Evolutionary conservation across 2,888 invertebrate genomes (phyloP), one percentile per base, ranked within the genome.

Genomic region (Rutpela maculata): DNA sequence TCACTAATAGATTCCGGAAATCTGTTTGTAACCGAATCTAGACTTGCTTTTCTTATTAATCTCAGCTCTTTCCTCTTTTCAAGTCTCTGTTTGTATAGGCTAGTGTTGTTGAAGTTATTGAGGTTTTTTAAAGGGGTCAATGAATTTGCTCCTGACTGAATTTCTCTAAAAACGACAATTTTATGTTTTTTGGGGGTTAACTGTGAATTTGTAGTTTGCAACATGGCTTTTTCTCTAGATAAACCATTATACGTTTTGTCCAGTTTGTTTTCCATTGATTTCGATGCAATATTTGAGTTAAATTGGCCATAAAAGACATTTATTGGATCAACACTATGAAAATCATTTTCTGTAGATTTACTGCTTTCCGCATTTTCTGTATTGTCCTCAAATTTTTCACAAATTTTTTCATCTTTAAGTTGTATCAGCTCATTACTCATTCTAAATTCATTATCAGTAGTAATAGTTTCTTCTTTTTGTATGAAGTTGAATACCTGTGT

Each of bases 81-180:
- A 11, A 80, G 67, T 5, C 63, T 75, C 62, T 76, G 71, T 38
- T 77, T 78, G 43, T 38, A 60, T 18, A 77, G 50, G 12, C 60
- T 60, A 0, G 70, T 63, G 43, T 79, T 75, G 22, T 77, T 73
- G 50, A 82, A 78, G 12, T 74, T 35, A n/a, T 78, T 65, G 1
- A 83, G 35, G 38, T 79, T 69, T 63, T 82, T 79, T 15, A 82
- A 55, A 0, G 83, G 80, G 56, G 71, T 74, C 22, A 82, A 55
- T n/a, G 80, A 62, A 11, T 71, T 26, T 11, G 77, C 38, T 18
- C 67, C 38, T 10, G 76, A 69, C n/a, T 43, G 56, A 11, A 76
- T 63, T 56, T 80, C 80, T 65, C 80, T 75, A 38, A 80, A 80
- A 56, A 80, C 72, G 10, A 76, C 74, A 26, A 80, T 72, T 56